Base-by-base conservation (phyloP, 2,113 vertebrate genomes). In the Anthoscopus minutus region DNA sequence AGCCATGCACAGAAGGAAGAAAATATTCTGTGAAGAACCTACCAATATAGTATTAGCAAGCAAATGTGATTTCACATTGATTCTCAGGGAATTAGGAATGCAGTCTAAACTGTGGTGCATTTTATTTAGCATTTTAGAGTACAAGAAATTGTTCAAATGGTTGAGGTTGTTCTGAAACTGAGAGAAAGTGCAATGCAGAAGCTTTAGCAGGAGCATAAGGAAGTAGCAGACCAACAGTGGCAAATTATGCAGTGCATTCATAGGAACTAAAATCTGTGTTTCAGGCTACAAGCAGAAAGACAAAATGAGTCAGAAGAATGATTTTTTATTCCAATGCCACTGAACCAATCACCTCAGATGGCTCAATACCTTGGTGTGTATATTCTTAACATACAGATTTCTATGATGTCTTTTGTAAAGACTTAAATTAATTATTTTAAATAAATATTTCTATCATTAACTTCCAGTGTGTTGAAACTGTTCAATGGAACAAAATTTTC, bases 121-220 rank as follows among this genome's bases (percentile, higher is more conserved):
- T 96, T 91, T 45, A 90, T 81, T 89, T 37, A 80, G 45, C 69
- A 69, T 86, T 92, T 81, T 42, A 82, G 21, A 81, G 37, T 31
- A 58, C 1, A 3, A 85, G 40, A 85, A 88, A 69, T 28, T 76
- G 33, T 91, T 89, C 40, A 88, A 76, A 77, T 76, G 17, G 81
- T 7, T 74, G 74, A 82, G 45, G 38, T 51, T 61, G n/a, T 58
- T 92, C 67, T 79, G 80, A 87, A 94, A 80, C 56, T n/a, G 42
- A 86, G 53, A 82, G 35, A 84, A 96, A 95, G 58, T 66, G n/a
- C 58, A 94, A 76, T 13, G 15, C 69, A 87, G 80, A 96, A 96
- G 66, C 44, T 66, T 81, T 47, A 64, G 44, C 42, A 84, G 67
- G 48, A 96, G 51, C 89, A 91, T 89, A 96, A 60, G 93, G 89